Evolutionary conservation across 2,113 vertebrate genomes (phyloP).

Genomic region (Alligator sinensis): DNA sequence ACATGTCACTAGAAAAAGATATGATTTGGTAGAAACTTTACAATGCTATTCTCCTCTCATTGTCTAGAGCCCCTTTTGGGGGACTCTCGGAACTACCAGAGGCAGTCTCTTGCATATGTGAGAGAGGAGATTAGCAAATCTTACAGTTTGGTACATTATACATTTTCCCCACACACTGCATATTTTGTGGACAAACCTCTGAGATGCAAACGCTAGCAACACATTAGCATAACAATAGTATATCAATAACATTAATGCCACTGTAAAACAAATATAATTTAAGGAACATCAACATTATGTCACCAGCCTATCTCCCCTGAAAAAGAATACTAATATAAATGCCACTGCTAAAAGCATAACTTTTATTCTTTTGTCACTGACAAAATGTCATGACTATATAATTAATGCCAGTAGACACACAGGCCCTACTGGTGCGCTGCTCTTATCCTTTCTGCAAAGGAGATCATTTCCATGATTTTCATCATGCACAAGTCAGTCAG

Average conservation of each 20-base stretch:
- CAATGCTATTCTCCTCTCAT: background rate
- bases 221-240: constrained; percentile 7
- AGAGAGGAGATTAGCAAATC: background rate
- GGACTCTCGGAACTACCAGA: background rate
- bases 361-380: constrained; percentile 43
- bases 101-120: background rate
- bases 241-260: background rate
- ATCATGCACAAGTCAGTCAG: background rate
- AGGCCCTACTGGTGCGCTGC: background rate
- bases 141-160: background rate
- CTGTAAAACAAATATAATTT: constrained; percentile 21
- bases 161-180: background rate
- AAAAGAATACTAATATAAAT: constrained; percentile 19
- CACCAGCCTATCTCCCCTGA: background rate
- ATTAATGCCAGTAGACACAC: constrained; percentile 37
- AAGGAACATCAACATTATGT: constrained; percentile 48
- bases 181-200: background rate
- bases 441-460: constrained; percentile 9
- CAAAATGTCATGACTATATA: background rate
- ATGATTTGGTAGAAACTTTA: background rate
- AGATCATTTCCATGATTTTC: background rate
- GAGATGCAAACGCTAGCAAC: background rate
- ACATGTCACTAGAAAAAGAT: background rate
- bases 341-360: constrained; percentile 7
- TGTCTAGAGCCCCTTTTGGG: background rate